These are phyloP conservation scores for Eueremaeus valkanovi DNA, from an alignment of 2,888 invertebrate genomes.

Conservation along the genomic window DNA sequence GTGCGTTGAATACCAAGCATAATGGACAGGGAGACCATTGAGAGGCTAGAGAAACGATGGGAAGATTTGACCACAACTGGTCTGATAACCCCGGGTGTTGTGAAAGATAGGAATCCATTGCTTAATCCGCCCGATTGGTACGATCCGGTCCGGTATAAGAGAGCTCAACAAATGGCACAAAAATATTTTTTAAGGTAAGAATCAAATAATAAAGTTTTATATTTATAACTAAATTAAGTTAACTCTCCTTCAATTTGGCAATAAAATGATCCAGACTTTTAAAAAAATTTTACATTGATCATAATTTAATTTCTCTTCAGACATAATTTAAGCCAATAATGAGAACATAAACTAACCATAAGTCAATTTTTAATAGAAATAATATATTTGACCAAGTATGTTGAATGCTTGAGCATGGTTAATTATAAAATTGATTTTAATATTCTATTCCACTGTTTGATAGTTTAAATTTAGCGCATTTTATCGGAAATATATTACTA, in stretches of 20 bases:
- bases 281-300: too few relatives aligned
- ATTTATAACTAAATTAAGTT: too few relatives aligned
- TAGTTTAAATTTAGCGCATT: constrained; percentile 42
- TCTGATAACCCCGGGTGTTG: constrained; percentile 33
- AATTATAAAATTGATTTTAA: neutral
- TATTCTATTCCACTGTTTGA: neutral
- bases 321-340: too few relatives aligned
- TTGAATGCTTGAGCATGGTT: too few relatives aligned
- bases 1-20: too few relatives aligned
- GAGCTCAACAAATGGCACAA: constrained; percentile 35
- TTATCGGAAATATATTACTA: constrained; percentile 41
- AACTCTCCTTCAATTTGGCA: too few relatives aligned
- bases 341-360: too few relatives aligned
- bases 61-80: constrained; percentile 12
- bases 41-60: constrained; percentile 35
- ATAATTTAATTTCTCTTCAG: too few relatives aligned
- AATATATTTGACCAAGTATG: too few relatives aligned
- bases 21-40: neutral
- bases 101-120: constrained; percentile 34
- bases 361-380: too few relatives aligned
- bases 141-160: constrained; percentile 33
- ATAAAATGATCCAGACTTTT: too few relatives aligned
- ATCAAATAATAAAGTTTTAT: too few relatives aligned
- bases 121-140: constrained; percentile 39
- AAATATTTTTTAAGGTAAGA: constrained; percentile 42